phyloP scores from a whole-genome alignment of 2,797 vertebrate species.

The Tamandua tetradactyla region DNA sequence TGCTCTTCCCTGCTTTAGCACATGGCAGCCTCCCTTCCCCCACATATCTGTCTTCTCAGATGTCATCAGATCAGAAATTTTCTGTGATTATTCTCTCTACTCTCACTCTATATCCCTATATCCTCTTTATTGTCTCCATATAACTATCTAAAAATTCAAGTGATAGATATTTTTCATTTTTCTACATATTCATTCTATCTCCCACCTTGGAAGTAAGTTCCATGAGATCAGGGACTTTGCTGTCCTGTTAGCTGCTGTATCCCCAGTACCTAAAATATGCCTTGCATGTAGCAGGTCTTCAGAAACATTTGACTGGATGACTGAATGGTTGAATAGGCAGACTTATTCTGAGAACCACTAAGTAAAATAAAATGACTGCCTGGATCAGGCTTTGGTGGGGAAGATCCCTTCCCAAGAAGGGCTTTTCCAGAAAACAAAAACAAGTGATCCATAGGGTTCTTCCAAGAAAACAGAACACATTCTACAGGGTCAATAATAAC shows the following conservation, averaged over 20 bases:
- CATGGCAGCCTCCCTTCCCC: accelerated
- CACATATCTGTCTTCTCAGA: accelerated
- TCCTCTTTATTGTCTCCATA: neutral
- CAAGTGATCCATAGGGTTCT: no score
- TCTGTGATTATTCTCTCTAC: neutral
- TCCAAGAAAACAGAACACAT: no score
- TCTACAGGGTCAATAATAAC: no score
- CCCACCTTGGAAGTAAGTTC: neutral
- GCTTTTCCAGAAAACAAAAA: no score
- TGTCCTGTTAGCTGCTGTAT: neutral
- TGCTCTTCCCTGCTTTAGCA: neutral
- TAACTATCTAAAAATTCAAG: neutral
- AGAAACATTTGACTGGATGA: neutral
- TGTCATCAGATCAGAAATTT: neutral
- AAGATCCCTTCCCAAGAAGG: no score
- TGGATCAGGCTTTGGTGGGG: no score
- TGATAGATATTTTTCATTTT: neutral
- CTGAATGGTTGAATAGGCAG: neutral
- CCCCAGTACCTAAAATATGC: neutral
- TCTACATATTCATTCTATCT: neutral
- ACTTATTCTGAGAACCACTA: no score
- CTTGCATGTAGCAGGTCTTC: neutral
- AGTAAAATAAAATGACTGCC: no score
- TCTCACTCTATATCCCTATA: neutral
- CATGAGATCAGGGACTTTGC: neutral